Evolutionary conservation across 2,797 vertebrate species (phyloP), one percentile per base, ranked within the genome.

Genomic region (Leptatherina wallacei): DNA sequence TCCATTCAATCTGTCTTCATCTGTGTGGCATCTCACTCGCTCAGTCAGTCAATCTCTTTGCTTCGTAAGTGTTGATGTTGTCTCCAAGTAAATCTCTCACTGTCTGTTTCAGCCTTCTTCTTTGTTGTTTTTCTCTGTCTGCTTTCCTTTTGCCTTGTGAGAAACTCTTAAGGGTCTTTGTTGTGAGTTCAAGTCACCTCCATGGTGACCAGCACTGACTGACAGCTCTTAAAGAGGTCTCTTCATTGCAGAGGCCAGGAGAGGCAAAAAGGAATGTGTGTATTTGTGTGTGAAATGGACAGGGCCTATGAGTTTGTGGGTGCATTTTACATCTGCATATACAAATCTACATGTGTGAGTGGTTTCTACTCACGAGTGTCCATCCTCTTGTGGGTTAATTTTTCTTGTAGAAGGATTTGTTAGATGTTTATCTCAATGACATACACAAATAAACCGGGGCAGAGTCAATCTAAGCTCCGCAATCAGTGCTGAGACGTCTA

Each of bases 361-460:
- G 62, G 61, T 75, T 81, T 82, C 66, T 73, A 65, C 72, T 82
- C 67, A 63, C 74, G 71, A 61, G 57, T 32, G 71, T 84, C 76
- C 73, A 73, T 84, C 82, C 88, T 83, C 88, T 83, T 69, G 75
- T 86, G 85, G 93, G 92, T 95, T 94, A 86, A 92, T 94, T 95
- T 94, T 91, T 94, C 93, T 94, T 91, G 83, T 91, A n/a, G 30
- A 86, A 12, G 93, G 92, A 89, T 85, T 86, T 82, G 87, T 93
- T 91, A 91, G 93, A 94, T 93, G 92, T 95, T 96, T 96, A 96
- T 95, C 95, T 94, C 93, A 40, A 72, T 83, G 90, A 92, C 80
- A 82, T 89, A 90, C 81, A 93, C 94, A 96, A 96, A 96, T 94
- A 95, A 90, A 95, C 92, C 73, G 75, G 78, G 86, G 79, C 90